phyloP scores from a whole-genome alignment of 2,888 invertebrate species.

The Lysandra coridon region DNA sequence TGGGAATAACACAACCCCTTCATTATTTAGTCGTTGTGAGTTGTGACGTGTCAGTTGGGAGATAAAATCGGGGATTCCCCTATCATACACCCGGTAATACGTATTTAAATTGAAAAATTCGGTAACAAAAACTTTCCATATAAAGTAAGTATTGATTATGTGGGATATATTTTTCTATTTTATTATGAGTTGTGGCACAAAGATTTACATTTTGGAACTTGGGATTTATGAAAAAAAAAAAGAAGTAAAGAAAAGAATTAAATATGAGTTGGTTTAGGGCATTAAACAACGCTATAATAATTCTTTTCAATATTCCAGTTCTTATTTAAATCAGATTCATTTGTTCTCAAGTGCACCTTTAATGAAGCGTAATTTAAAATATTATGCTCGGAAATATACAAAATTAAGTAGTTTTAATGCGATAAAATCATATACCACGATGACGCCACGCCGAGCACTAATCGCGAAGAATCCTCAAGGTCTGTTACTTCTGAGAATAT shows the following conservation, averaged over 20 bases:
- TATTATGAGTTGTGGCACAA: neutral
- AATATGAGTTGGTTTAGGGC: too few species aligned
- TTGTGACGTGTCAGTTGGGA: neutral
- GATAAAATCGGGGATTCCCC: neutral
- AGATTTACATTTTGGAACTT: too few species aligned
- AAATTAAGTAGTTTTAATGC: neutral
- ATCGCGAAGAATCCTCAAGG: slow-evolving; percentile 26
- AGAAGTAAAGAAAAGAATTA: too few species aligned
- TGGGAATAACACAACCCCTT: neutral
- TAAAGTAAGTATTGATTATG: neutral
- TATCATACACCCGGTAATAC: neutral
- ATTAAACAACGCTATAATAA: too few species aligned
- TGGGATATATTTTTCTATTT: neutral
- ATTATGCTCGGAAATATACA: neutral
- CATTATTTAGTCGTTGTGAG: neutral
- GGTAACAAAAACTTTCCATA: neutral
- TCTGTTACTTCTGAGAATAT: slow-evolving; percentile 21
- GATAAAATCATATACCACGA: slow-evolving; percentile 15
- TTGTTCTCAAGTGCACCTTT: neutral
- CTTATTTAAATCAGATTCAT: neutral
- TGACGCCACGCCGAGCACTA: neutral
- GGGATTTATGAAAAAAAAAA: too few species aligned
- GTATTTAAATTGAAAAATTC: neutral
- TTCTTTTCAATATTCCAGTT: neutral
- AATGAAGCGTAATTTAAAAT: neutral